Percentiles rank a stretch among this genome's conserved stretches.
Conservation (phyloP, 2,797 vertebrate genomes). For the Falco novaeseelandiae region DNA sequence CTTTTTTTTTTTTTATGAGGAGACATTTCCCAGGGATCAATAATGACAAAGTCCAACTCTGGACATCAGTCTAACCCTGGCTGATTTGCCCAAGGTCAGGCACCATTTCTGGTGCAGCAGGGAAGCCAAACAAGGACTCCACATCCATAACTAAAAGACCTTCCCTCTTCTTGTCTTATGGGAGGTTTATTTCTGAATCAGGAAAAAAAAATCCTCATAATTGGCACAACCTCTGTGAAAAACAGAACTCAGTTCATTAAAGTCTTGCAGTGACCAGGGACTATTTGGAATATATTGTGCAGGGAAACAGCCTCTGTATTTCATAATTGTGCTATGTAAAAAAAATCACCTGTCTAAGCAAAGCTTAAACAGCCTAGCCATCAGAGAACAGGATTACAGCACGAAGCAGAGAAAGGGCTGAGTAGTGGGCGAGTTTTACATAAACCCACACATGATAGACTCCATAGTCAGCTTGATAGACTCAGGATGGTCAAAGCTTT, state of each 20-base stretch:
- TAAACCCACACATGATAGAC: neutral
- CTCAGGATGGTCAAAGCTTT: neutral
- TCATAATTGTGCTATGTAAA: neutral
- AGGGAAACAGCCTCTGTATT: neutral
- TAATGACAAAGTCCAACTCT: neutral
- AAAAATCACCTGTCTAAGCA: neutral
- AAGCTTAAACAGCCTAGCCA: neutral
- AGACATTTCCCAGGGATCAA: neutral
- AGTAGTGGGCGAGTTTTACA: neutral
- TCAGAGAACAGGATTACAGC: neutral
- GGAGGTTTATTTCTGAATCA: constrained; percentile 23
- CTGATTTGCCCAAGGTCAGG: neutral
- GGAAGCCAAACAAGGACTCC: neutral
- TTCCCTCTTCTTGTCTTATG: neutral
- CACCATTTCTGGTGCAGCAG: neutral
- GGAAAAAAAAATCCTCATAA: neutral
- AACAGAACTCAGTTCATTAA: neutral
- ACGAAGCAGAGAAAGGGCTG: neutral
- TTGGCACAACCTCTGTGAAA: constrained; percentile 41
- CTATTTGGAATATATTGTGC: neutral
- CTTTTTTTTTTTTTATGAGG: neutral
- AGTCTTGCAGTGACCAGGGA: neutral
- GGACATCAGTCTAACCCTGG: neutral
- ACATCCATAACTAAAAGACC: neutral
- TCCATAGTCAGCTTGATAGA: neutral